Base-by-base conservation (phyloP, 2,888 invertebrate genomes). In the Subacronicta megacephala region DNA sequence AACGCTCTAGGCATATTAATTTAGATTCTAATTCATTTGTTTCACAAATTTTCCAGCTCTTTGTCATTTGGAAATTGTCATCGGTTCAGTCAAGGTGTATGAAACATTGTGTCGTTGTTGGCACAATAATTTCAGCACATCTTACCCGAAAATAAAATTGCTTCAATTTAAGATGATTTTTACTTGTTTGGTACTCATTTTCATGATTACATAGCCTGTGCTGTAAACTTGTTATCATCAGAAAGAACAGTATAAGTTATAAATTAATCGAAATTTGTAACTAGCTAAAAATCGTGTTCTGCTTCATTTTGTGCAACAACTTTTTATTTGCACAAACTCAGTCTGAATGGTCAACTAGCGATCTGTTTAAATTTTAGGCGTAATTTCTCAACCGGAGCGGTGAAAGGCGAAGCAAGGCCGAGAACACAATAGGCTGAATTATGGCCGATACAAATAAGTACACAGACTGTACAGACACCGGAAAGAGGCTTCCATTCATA, bases 331-430 rank as follows among this genome's bases (percentile, higher is more conserved):
- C 55, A 59, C 61, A 65, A 38, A 64, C 53, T 58, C 41, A 54
- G 47, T 57, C 38, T 18, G 40, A 63, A 38, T 51, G 17, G 49
- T 55, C 63, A 47, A 35, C 46, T 51, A 37, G 18, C 56, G 31
- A 66, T 69, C 73, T 72, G 79, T 80, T 81, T 49, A 81, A 80
- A 78, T 81, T 83, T 82, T 78, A 80, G 82, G 75, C 82, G 84
- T 84, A 88, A 87, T 90, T 89, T 85, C 84, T 86, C 85, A 88
- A 87, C 80, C 87, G 85, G 78, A 83, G 81, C 82, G 78, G 90
- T 90, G 90, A 90, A 90, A 90, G 90, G 90, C 89, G 76, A 73
- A 58, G 81, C 87, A 90, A 90, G 90, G 90, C 88, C 88, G 67
- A 59, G 29, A 70, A 77, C 75, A 87, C 86, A 89, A 89, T 88